These are phyloP conservation scores for Nibea albiflora DNA, from an alignment of 2,113 vertebrate species.

Conservation along the genomic window DNA sequence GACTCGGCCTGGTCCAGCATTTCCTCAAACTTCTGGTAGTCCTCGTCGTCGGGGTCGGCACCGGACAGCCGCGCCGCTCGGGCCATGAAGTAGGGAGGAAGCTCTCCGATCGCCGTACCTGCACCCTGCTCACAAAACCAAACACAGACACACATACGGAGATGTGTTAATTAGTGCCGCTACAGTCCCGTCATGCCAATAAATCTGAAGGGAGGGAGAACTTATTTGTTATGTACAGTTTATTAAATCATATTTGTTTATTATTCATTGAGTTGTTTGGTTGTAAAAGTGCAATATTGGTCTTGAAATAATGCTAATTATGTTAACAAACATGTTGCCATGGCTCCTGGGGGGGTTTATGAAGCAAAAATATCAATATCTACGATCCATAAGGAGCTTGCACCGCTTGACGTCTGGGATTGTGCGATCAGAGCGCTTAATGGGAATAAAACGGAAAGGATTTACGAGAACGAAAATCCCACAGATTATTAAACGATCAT, in stretches of 20 bases:
- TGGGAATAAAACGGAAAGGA: conserved; percentile 60
- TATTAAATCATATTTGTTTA: not conserved
- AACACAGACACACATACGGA: conserved; percentile 21
- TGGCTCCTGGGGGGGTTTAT: conserved; percentile 19
- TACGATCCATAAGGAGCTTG: conserved; percentile 45
- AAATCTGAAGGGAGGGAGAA: not conserved
- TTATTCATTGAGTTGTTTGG: not conserved
- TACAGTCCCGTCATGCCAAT: not conserved
- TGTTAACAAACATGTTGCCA: not conserved
- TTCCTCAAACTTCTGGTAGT: conserved; percentile 90
- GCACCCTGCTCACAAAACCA: conserved; percentile 56
- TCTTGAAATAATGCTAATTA: not conserved
- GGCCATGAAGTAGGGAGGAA: conserved; percentile 92
- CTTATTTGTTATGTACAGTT: not conserved
- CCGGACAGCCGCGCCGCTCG: conserved; percentile 88
- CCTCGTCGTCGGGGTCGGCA: conserved; percentile 88
- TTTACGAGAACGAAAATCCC: conserved; percentile 57
- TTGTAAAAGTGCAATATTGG: not conserved
- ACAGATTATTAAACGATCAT: conserved; percentile 55
- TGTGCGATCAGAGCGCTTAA: conserved; percentile 49
- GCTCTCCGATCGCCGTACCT: conserved; percentile 81
- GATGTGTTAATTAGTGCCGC: conserved; percentile 5
- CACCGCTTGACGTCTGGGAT: conserved; percentile 45
- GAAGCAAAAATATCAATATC: conserved; percentile 51
- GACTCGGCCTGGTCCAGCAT: conserved; percentile 88